Evolutionary conservation across 2,113 vertebrate species (phyloP), one percentile per base, ranked within the genome.

Genomic region (Ahaetulla prasina): DNA sequence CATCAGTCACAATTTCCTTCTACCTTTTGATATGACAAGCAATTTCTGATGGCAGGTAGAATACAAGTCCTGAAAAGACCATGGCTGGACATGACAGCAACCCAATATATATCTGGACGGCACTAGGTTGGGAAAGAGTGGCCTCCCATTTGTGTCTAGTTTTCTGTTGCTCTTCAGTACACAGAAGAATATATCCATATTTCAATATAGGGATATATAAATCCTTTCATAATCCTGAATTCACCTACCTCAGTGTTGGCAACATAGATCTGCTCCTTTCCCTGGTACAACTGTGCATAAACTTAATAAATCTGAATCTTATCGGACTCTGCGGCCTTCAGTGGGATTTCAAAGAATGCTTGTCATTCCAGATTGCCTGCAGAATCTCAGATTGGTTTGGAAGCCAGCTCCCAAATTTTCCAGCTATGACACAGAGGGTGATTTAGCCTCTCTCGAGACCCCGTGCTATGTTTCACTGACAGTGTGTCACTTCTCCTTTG

Each of bases 251-350:
- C 52, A 90, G 3, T 35, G 55, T 52, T 84, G 92, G 89, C 57
- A 63, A 93, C 92, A 90, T 89, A 86, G 84, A 94, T 74, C 39
- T 27, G 53, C 0, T 2, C 0, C 0, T 4, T 1, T 27, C 27
- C 50, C 88, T 93, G 54, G 93, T 87, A 93, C 92, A 96, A 93
- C 90, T 93, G 94, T 93, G 92, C 95, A 95, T 96, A 96, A 95
- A 90, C 94, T 95, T 94, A 92, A 95, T 97, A 97, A 97, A 97
- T 95, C 95, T 96, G 92, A 96, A 94, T 96, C 96, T 97, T 97
- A 97, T 96, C 97, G 93, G 93, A 95, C 94, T 96, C 95, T 95
- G 93, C 95, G 96, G 86, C 90, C 93, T 96, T 92, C 80, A 88
- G 89, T 94, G 84, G 95, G 95, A 96, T 95, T 94, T 80, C 68